Conservation (phyloP, 1,140 invertebrate genomes). For the Diachasmimorpha longicaudata region DNA sequence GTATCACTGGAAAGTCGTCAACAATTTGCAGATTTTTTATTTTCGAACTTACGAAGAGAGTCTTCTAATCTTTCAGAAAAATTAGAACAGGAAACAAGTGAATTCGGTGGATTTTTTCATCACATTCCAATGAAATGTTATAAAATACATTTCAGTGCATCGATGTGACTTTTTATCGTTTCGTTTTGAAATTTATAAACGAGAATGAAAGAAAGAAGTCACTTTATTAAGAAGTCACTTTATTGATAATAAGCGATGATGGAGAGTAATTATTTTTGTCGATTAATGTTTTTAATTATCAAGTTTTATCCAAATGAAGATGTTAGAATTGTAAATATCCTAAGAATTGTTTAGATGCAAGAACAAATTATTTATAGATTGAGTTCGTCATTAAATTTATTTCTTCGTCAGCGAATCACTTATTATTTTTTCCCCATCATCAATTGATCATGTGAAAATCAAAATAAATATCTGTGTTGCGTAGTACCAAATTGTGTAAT, state of each 20-base stretch:
- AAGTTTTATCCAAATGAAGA: not conserved
- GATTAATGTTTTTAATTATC: not conserved
- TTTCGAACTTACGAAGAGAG: too few relatives aligned
- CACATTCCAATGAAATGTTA: not conserved
- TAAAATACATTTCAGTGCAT: not conserved
- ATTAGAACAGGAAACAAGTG: not conserved
- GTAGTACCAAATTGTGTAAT: too few relatives aligned
- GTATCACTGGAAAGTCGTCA: too few relatives aligned
- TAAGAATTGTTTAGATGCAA: not conserved
- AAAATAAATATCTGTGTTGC: too few relatives aligned
- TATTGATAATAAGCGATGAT: not conserved
- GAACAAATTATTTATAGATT: not conserved
- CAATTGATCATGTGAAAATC: not conserved
- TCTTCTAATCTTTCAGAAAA: not conserved
- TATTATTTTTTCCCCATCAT: not conserved
- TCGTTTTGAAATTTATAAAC: too few relatives aligned
- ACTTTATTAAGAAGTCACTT: not conserved
- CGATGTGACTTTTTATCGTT: not conserved
- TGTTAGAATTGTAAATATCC: not conserved
- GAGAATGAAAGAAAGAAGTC: too few relatives aligned
- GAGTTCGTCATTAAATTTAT: not conserved
- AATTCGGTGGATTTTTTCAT: not conserved
- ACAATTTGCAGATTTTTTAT: too few relatives aligned
- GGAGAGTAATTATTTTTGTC: not conserved
- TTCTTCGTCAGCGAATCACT: not conserved